A percentile compares a stretch with the other conserved stretches of the same genome.
phyloP scores from a whole-genome alignment of 92 coral and sea anemone species.

The Desmophyllum pertusum region DNA sequence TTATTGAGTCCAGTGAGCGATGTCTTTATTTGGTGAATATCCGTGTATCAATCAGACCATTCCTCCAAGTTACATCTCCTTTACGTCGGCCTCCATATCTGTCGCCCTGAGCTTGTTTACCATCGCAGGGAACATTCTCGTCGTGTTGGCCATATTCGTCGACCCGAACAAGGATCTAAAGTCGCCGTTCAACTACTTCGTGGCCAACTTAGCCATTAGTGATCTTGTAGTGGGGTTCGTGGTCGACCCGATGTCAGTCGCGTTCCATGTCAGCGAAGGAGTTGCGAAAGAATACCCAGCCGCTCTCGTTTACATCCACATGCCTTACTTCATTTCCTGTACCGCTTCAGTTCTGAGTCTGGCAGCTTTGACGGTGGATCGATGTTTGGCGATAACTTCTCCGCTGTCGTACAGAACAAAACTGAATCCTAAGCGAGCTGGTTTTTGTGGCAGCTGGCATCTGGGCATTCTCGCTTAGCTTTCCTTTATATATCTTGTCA shows the following conservation, averaged over 20 bases:
- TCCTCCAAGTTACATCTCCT: conserved; percentile 73
- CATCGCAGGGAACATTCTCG: conserved; percentile 72
- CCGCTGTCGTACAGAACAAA: conserved; percentile 79
- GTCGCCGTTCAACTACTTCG: conserved; percentile 76
- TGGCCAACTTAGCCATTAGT: conserved; percentile 79
- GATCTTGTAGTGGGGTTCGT: conserved; percentile 76
- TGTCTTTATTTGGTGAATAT: conserved; percentile 77
- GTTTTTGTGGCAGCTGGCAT: conserved; percentile 71
- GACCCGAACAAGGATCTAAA: conserved; percentile 84
- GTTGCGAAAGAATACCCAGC: conserved; percentile 41
- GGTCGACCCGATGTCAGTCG: conserved; percentile 69
- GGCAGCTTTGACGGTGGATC: conserved; percentile 84
- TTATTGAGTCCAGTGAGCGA: neutral
- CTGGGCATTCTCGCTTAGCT: conserved; percentile 76
- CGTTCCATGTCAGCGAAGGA: conserved; percentile 72
- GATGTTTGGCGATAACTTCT: conserved; percentile 81
- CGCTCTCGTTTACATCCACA: conserved; percentile 47
- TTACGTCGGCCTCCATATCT: conserved; percentile 59
- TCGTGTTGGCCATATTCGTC: conserved; percentile 72
- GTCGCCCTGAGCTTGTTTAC: conserved; percentile 58
- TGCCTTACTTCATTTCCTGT: conserved; percentile 75
- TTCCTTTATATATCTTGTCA: conserved; percentile 77
- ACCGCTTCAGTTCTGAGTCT: conserved; percentile 91
- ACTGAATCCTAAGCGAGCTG: conserved; percentile 77
- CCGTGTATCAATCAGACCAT: conserved; percentile 71